Base-by-base conservation (phyloP, 2,797 vertebrate species). In the Thaleichthys pacificus region DNA sequence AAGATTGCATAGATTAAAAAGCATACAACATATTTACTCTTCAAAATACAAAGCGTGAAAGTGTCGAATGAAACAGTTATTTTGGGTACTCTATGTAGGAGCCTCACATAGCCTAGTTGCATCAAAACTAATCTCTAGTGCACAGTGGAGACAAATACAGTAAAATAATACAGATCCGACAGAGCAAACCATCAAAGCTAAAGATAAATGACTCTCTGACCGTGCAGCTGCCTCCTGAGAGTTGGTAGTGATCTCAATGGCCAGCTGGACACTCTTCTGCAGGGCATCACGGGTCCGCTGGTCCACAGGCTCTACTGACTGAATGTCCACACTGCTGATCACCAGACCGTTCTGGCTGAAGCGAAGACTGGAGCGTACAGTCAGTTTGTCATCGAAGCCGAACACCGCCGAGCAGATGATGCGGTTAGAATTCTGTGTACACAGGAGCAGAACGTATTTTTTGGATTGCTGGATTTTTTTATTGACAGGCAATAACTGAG, bases 161-260 rank as follows among this genome's bases (percentile, higher is more conserved):
- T 30, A 42, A 42, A 42, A 42, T 47, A 47, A 47, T 47, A 12
- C 42, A 47, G 12, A 47, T 47, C 8, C 38, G 11, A 42, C 38
- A 47, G 42, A 47, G 42, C 42, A 47, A 47, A 47, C 42, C 42
- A 47, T 12, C 12, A 47, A 47, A 47, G 9, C 42, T 14, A 3
- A 47, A 47, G 42, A 47, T 2, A 47, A 0, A 47, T 47, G 38
- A 14, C 42, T 35, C 4, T 26, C 87, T 8, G 67, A 97, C 95
- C 95, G 92, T 66, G 96, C 96, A 0, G 96, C 75, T 0, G 96
- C 96, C 86, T 97, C 96, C 87, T 97, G 96, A 17, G 96, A 96
- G 88, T 97, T 97, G 85, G 96, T 97, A 86, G 96, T 97, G 84
- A 97, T 97, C 89, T 97, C 95, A 0, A 97, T 97, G 84, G 96